Base-by-base conservation (phyloP, 1,140 invertebrate species). In the Parasteatoda tepidariorum region DNA sequence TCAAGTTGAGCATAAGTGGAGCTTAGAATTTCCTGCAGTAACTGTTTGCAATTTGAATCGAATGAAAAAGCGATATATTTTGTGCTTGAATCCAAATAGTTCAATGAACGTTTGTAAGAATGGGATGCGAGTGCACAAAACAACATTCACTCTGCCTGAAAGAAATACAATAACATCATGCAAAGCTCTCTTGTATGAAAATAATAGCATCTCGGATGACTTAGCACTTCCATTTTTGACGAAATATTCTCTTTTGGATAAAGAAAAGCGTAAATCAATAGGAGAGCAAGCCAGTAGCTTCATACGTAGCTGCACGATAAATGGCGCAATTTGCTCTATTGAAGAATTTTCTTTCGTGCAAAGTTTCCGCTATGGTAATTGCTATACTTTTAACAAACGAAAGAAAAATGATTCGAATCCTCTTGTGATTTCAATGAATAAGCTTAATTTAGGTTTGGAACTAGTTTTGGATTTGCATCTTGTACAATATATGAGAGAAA, bases 41-140 rank as follows among this genome's bases (percentile, higher is more conserved):
- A 78, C 75, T 22, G 33, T 78, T 9, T 78, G 75, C 28, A 78
- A 54, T 57, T 22, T 67, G 18, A 78, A 78, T 54, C 9, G 9
- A 31, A 66, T 66, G 9, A 55, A 54, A 24, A n/a, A 9, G 9
- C n/a, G 30, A 9, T 38, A 24, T 9, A 15, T 61, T 0, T 3
- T 48, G 3, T 54, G 18, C 26, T 9, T 24, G 11, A 15, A 15
- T 24, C 6, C 0, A 18, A 54, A 67, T 24, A n/a, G 5, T 66
- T 66, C 38, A 0, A 3, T 55, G 18, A 2, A 15, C 31, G 62
- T 28, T 15, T n/a, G 62, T 30, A 66, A 30, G 31, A 66, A 13
- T 15, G 22, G 15, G 0, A 26, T 2, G 3, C 2, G 18, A 28
- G 2, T 15, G 18, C 13, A n/a, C 7, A 24, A 30, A 22, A 24